Evolutionary conservation across 2,797 vertebrate species (phyloP).

Genomic region (Phoeniculus purpureus): DNA sequence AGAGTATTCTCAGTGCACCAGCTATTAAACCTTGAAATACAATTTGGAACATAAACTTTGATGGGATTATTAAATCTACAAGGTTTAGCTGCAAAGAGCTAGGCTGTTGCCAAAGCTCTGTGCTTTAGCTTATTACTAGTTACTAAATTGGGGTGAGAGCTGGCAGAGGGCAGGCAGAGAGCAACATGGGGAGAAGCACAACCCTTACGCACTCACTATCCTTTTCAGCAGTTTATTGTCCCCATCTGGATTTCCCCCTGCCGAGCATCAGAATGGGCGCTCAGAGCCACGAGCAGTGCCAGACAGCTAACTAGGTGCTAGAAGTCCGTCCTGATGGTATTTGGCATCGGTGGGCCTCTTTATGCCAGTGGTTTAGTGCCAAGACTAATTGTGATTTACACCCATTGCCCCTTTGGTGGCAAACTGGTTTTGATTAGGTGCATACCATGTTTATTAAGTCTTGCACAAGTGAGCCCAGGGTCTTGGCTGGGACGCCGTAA

Average conservation of each 20-base stretch:
- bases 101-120: conserved; percentile 38
- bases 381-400: conserved; percentile 82
- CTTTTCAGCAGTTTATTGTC: conserved; percentile 56
- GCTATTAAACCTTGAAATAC: conserved; percentile 65
- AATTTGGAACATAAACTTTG: conserved; percentile 60
- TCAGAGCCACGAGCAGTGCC: conserved; percentile 18
- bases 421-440: conserved; percentile 86
- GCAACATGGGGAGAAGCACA: conserved; percentile 10
- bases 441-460: conserved; percentile 83
- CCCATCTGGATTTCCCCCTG: conserved; percentile 67
- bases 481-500: conserved; percentile 68
- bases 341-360: conserved; percentile 73
- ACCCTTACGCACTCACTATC: background rate
- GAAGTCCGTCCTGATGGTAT: conserved; percentile 53
- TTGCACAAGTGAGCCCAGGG: conserved; percentile 66
- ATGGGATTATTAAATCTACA: conserved; percentile 72
- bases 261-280: conserved; percentile 49
- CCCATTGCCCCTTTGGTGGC: conserved; percentile 77
- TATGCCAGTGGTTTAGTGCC: conserved; percentile 78
- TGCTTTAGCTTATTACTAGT: conserved; percentile 65
- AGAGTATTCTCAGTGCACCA: background rate
- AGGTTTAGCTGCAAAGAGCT: conserved; percentile 53
- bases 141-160: conserved; percentile 62
- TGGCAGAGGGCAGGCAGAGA: conserved; percentile 57
- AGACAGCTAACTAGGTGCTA: conserved; percentile 65